Base-by-base conservation (phyloP, 1,140 invertebrate genomes). In the Leucophenga varia region DNA sequence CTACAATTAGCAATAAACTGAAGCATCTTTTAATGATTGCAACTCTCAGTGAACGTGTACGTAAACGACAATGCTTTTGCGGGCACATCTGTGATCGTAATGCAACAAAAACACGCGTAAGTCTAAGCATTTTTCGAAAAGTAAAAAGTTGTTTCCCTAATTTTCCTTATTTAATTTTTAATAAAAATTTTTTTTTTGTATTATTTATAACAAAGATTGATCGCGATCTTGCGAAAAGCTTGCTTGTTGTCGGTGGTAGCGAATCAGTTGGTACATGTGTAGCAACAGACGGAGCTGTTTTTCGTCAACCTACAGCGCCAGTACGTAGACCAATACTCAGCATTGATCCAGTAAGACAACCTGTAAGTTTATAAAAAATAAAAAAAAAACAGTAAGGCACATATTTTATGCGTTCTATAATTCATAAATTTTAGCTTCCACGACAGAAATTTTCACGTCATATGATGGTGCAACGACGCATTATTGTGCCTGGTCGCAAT, bases 21-120 rank as follows among this genome's bases (percentile, higher is more conserved):
- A 74, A 74, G 48, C 71, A 75, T 43, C 55, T 75, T 17, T 48
- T 75, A n/a, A 39, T 71, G 13, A 65, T 75, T 10, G 71, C 73
- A 28, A 74, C 69, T 54, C 54, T 75, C 19, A 72, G 59, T 30
- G 71, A 75, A 35, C 64, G 64, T 6, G 59, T 68, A n/a, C 68
- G 68, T 36, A 71, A 63, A 18, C 55, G 67, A 12, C 64, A 67
- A 34, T 73, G 70, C 37, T 67, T 38, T 16, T 74, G 72, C 39
- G 72, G 72, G 6, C 72, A 74, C n/a, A 64, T 47, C 7, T 75
- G 73, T 44, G 72, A 72, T 35, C 60, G 65, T 10, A 43, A 46
- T 48, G 36, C 37, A 3, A 25, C 25, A n/a, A 57, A 53, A 35
- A n/a, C 45, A 58, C 63, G 40, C 61, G 70, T 17, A 61, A 70